phyloP scores from a whole-genome alignment of 2,888 invertebrate genomes.

The Galeopsomyia nigrocyanea region DNA sequence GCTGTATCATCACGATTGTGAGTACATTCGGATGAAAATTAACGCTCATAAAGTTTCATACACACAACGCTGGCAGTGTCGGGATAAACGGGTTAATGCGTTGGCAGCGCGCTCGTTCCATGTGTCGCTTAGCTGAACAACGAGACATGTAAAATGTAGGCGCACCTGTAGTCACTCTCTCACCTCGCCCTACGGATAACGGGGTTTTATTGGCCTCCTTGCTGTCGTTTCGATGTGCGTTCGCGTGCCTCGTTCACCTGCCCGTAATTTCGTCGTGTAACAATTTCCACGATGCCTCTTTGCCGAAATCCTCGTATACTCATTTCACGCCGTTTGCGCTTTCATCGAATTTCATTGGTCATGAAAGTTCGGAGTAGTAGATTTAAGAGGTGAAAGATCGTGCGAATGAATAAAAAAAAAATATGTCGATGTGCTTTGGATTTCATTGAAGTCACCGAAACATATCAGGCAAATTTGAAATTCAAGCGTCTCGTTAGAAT shows the following conservation, averaged over 20 bases:
- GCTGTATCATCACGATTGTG: not conserved
- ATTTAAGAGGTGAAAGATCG: too few species aligned
- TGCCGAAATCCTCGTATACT: too few species aligned
- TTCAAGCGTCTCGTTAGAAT: too few species aligned
- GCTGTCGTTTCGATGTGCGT: conserved; percentile 10
- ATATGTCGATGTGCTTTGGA: too few species aligned
- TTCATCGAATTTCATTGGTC: too few species aligned
- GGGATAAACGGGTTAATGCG: conserved; percentile 32
- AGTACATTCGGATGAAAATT: conserved; percentile 22
- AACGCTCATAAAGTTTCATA: conserved; percentile 17
- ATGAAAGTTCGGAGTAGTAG: too few species aligned
- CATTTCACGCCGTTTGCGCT: too few species aligned
- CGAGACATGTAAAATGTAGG: not conserved
- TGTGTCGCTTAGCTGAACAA: conserved; percentile 14
- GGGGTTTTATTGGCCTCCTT: conserved; percentile 28
- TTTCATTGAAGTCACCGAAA: too few species aligned
- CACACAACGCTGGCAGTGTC: not conserved
- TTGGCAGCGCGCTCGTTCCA: conserved; percentile 1
- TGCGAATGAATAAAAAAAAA: too few species aligned
- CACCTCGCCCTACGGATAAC: not conserved
- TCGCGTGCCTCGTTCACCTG: conserved; percentile 20
- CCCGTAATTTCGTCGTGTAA: conserved; percentile 26
- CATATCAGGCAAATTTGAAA: too few species aligned
- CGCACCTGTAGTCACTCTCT: not conserved
- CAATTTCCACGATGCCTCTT: conserved; percentile 7